Evolutionary conservation across 2,113 vertebrate species (phyloP).

Genomic region (Bombycilla garrulus): DNA sequence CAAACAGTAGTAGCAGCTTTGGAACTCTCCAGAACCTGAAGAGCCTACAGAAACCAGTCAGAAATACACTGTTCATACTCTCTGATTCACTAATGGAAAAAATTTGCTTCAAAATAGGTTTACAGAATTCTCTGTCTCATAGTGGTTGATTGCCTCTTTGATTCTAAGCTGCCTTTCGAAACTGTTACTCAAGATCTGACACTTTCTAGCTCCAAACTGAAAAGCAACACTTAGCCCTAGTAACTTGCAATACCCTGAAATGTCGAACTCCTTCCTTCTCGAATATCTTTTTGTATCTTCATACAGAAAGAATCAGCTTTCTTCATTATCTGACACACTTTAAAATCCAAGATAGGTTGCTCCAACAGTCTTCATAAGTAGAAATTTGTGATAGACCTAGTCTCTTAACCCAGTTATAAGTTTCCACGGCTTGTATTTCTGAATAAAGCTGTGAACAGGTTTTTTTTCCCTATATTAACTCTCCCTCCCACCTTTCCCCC

Average conservation of each 20-base stretch:
- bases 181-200: background rate
- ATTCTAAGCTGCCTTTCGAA: background rate
- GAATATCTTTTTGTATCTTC: background rate
- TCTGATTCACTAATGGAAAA: background rate
- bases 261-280: background rate
- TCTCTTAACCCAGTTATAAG: background rate
- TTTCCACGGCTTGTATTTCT: background rate
- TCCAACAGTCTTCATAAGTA: background rate
- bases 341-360: background rate
- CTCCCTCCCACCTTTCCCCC: fast-evolving
- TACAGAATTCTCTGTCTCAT: background rate
- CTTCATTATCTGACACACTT: background rate
- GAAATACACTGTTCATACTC: background rate
- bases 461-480: background rate
- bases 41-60: background rate
- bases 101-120: background rate
- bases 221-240: background rate
- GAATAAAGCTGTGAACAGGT: background rate
- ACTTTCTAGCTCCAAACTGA: background rate
- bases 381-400: background rate
- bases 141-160: background rate
- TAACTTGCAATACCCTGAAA: background rate
- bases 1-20: background rate
- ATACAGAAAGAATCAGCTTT: background rate
- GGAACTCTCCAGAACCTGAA: background rate